phyloP scores from a whole-genome alignment of 2,113 vertebrate species.

The Lates calcarifer region DNA sequence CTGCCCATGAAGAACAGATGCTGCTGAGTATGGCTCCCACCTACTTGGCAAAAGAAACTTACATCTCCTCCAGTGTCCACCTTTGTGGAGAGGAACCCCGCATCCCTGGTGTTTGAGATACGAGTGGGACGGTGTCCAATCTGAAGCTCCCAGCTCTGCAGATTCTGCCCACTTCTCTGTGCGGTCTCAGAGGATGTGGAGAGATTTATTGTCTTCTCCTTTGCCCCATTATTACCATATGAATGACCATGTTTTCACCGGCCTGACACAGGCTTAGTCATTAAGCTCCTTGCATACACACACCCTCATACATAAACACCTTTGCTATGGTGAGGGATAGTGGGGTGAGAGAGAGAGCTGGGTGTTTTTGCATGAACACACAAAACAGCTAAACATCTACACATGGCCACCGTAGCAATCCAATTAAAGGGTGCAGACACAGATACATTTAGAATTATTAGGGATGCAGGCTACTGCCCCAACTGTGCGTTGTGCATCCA shows the following conservation, averaged over 20 bases:
- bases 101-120: constrained; percentile 33
- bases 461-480: constrained; percentile 6
- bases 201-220: constrained; percentile 72
- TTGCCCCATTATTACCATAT: constrained; percentile 77
- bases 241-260: constrained; percentile 67
- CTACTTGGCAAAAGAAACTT: constrained; percentile 29
- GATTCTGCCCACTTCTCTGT: constrained; percentile 36
- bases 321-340: constrained; percentile 26
- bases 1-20: neutral
- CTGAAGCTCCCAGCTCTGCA: constrained; percentile 49
- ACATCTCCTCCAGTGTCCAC: constrained; percentile 22
- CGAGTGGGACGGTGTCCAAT: constrained; percentile 26
- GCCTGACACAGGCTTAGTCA: constrained; percentile 75
- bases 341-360: constrained; percentile 27
- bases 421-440: constrained; percentile 61
- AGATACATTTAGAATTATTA: constrained; percentile 27
- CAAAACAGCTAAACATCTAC: constrained; percentile 60
- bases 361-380: constrained; percentile 23
- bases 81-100: constrained; percentile 17
- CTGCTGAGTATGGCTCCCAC: constrained; percentile 10
- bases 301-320: constrained; percentile 47
- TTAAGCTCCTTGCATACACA: constrained; percentile 62
- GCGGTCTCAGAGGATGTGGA: constrained; percentile 37
- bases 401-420: constrained; percentile 63
- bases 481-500: constrained; percentile 29